Conservation (phyloP, 2,113 vertebrate genomes). For the Bothrops jararaca region DNA sequence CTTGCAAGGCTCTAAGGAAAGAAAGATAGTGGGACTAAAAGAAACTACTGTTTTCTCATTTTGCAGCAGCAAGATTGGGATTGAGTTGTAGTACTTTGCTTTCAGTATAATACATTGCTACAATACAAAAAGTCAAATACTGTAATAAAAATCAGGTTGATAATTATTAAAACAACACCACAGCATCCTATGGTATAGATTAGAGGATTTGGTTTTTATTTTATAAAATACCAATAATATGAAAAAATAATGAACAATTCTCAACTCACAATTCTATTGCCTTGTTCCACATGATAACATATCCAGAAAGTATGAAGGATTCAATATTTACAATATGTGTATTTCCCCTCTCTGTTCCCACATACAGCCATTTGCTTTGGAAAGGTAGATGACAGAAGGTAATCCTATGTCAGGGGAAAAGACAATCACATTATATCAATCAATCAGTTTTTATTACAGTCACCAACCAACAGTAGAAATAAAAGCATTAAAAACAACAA, state of each 20-base stretch:
- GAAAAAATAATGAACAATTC: background rate
- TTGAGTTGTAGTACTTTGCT: background rate
- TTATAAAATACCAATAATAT: background rate
- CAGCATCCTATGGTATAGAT: background rate
- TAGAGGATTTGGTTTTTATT: background rate
- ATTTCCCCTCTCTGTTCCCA: conserved; percentile 96
- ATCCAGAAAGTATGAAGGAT: conserved; percentile 96
- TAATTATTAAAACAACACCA: background rate
- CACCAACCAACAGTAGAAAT: background rate
- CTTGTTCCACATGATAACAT: conserved; percentile 99
- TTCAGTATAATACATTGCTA: background rate
- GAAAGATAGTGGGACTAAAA: background rate
- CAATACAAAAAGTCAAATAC: background rate
- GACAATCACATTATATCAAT: background rate
- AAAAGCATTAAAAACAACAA: background rate
- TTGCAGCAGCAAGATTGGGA: background rate
- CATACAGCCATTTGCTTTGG: conserved; percentile 99
- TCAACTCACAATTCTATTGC: conserved; percentile 97
- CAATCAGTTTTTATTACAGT: background rate
- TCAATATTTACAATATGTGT: conserved; percentile 98
- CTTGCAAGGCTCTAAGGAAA: background rate
- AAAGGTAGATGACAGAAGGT: conserved; percentile 97
- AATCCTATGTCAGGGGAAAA: conserved; percentile 80
- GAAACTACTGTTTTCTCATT: background rate
- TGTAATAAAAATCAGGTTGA: background rate